Evolutionary conservation across 2,797 vertebrate genomes (phyloP), one percentile per base, ranked within the genome.

Genomic region (Parauchenoglanis punctatus): DNA sequence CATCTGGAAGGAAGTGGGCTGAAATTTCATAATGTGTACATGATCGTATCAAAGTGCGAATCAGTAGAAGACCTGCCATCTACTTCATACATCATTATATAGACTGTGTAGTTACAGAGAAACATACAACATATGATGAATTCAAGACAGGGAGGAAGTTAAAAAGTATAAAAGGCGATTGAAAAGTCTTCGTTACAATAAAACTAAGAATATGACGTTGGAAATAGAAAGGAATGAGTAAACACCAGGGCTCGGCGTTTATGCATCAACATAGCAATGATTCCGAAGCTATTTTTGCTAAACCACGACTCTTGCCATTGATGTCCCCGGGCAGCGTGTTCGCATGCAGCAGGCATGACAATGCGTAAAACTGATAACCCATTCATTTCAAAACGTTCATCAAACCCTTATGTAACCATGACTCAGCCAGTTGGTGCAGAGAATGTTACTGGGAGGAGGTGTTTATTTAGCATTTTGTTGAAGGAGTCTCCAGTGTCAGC

Each of bases 1-100:
- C 77, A 6, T 40, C 54, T 59, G 54, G 40, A 85, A 82, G 84
- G 75, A 81, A 81, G 44, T 61, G 13, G 59, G 18, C 40, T 73
- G 72, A 35, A 44, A 52, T 75, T 76, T 46, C 31, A 11, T 46
- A 67, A 67, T 13, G 70, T 44, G 73, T 75, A 52, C 1, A 54
- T 78, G 8, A 49, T 15, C 17, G 58, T 75, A 56, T 86, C 25
- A 7, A 46, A 75, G 46, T 49, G 25, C 2, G 5, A 56, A 77
- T 40, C 15, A 10, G 4, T 46, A 15, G 23, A 75, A 75, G 72
- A 49, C 40, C 8, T 28, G 2, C 31, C 15, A n/a, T 52, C 5
- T 8, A 77, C 15, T 77, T 49, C 11, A 52, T 58, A 12, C 54
- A 58, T 58, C 11, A 4, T 76, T 76, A n/a, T 76, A 25, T 7